Base-by-base conservation (phyloP, 2,888 invertebrate species). In the Glyphotaelius pellucidus region DNA sequence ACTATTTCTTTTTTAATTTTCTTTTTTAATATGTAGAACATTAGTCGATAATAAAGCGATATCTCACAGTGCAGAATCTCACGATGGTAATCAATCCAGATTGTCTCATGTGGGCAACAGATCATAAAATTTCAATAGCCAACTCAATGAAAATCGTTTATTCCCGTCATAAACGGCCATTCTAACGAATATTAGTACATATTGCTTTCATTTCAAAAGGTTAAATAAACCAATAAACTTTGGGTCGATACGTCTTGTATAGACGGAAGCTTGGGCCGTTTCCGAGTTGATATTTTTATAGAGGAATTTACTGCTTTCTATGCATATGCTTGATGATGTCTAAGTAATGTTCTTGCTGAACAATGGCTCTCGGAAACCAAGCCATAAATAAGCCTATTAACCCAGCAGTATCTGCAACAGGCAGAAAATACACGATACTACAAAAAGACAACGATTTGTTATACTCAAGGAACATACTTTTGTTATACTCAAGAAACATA, bases 71-170 rank as follows among this genome's bases (percentile, higher is more conserved):
- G 30, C 86, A n/a, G 30, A 47, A 47, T 67, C 67, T 67, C 25
- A 67, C 42, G 30, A 42, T 42, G 38, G 86, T 47, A 86, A 86
- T 42, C 42, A 47, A n/a, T 15, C 7, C 86, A 31, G 86, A 86
- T 86, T 86, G 86, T 86, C 86, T 86, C 42, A 47, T 86, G 86
- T 86, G 86, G 86, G 47, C 42, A 86, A 42, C 86, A 86, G 86
- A 4, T 86, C 35, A 86, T 86, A 86, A 47, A 86, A 86, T 86
- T 86, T 86, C 1, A 86, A 86, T 7, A 42, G 30, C 86, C 86
- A n/a, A 42, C 47, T 86, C 38, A 86, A 86, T 86, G 86, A 86
- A 86, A 38, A 42, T 47, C n/a, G 86, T 86, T 86, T 38, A 42
- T 86, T 42, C 86, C 42, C 42, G 86, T 86, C 86, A 42, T 86